Evolutionary conservation across 2,797 vertebrate genomes (phyloP).

Genomic region (Fratercula arctica): DNA sequence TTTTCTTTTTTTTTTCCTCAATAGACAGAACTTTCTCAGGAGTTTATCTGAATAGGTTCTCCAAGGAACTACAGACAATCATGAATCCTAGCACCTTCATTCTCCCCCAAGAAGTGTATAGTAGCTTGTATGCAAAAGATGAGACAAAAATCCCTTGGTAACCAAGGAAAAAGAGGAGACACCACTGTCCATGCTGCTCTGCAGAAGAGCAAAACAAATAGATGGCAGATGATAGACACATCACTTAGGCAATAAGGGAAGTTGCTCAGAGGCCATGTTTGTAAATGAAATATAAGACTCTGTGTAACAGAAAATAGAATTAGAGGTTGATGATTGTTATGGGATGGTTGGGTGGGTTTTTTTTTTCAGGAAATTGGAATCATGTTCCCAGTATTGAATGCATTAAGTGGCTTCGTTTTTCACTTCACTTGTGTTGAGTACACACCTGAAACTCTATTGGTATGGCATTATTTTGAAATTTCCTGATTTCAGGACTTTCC

Average conservation of each 20-base stretch:
- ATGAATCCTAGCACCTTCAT: not conserved
- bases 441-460: not conserved
- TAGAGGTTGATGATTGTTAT: not conserved
- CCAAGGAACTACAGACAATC: not conserved
- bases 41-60: not conserved
- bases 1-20: not conserved
- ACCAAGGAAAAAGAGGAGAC: not conserved
- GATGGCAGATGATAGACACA: not conserved
- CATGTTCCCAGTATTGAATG: not conserved
- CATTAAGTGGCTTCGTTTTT: not conserved
- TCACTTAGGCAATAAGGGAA: not conserved
- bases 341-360: accelerated
- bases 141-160: not conserved
- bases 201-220: not conserved
- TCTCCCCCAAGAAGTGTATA: not conserved
- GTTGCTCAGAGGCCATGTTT: not conserved
- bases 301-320: constrained; percentile 20
- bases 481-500: not conserved
- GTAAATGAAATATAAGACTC: not conserved
- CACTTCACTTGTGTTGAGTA: not conserved
- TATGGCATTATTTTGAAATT: not conserved
- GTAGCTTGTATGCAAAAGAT: not conserved
- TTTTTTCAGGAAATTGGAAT: not conserved
- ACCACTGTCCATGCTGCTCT: not conserved
- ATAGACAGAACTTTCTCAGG: not conserved